Percentiles rank a stretch among this genome's conserved stretches.
phyloP scores from a whole-genome alignment of 2,888 invertebrate genomes.

The Nomada hirtipes region DNA sequence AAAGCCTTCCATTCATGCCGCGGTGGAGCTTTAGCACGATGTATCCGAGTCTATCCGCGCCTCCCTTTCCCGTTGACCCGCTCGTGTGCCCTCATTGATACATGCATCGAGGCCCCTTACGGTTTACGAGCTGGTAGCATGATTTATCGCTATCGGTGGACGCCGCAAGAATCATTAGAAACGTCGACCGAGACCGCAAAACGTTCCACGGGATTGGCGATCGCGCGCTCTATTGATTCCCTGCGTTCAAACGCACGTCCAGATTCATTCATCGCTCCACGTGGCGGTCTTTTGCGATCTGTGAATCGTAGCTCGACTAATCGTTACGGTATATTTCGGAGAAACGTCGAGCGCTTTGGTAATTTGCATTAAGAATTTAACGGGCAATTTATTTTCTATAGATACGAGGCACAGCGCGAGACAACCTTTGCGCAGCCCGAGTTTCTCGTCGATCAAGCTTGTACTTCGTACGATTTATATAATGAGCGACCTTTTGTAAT shows the following conservation, averaged over 20 bases:
- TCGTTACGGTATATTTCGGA: neutral
- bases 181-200: constrained; percentile 59
- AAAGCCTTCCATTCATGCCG: constrained; percentile 79
- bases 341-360: neutral
- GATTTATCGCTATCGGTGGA: constrained; percentile 81
- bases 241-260: constrained; percentile 2
- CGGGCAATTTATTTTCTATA: too few relatives aligned
- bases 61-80: constrained; percentile 34
- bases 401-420: too few relatives aligned
- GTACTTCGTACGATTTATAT: too few relatives aligned
- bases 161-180: constrained; percentile 72
- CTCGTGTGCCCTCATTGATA: constrained; percentile 62
- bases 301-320: neutral
- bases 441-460: too few relatives aligned
- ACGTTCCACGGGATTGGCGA: constrained; percentile 47
- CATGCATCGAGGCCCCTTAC: constrained; percentile 63
- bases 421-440: too few relatives aligned
- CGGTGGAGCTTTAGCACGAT: constrained; percentile 67
- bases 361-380: neutral
- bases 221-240: constrained; percentile 29
- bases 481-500: too few relatives aligned
- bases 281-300: constrained; percentile 19
- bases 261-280: constrained; percentile 13
- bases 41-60: constrained; percentile 52
- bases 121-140: constrained; percentile 75